Conservation (phyloP, 2,797 vertebrate species). For the Chiloscyllium punctatum region DNA sequence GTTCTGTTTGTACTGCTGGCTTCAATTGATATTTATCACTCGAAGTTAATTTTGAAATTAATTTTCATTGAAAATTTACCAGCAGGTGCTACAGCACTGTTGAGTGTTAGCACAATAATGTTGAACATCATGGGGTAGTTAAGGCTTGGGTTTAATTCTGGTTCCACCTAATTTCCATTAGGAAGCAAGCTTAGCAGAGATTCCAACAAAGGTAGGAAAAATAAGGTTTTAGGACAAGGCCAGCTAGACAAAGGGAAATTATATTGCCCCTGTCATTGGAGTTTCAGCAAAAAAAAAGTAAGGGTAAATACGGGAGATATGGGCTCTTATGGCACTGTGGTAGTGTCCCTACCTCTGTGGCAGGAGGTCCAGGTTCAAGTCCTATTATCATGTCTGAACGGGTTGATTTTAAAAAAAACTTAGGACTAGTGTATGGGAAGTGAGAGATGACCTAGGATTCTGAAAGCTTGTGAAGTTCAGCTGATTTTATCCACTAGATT, state of each 20-base stretch:
- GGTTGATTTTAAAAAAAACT: too few species aligned
- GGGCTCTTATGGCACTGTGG: too few species aligned
- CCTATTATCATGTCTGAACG: too few species aligned
- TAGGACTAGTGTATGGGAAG: too few species aligned
- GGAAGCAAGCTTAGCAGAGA: neutral
- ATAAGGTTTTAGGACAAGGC: neutral
- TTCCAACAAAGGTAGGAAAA: neutral
- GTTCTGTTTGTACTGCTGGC: neutral
- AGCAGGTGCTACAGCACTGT: neutral
- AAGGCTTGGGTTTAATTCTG: neutral
- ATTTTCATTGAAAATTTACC: neutral
- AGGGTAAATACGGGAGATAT: too few species aligned
- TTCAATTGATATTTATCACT: neutral
- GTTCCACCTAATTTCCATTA: neutral
- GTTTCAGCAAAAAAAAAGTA: too few species aligned
- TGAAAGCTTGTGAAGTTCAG: too few species aligned
- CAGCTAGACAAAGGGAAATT: neutral
- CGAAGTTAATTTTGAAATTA: neutral
- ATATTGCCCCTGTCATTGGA: too few species aligned
- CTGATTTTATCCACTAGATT: too few species aligned
- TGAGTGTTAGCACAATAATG: neutral
- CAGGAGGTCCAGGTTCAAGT: too few species aligned
- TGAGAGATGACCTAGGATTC: too few species aligned
- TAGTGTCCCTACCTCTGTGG: too few species aligned
- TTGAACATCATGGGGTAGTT: neutral